Conservation (phyloP, 37 sponge, comb jelly and placozoan genomes). For the Halisarca cf. caerulea region DNA sequence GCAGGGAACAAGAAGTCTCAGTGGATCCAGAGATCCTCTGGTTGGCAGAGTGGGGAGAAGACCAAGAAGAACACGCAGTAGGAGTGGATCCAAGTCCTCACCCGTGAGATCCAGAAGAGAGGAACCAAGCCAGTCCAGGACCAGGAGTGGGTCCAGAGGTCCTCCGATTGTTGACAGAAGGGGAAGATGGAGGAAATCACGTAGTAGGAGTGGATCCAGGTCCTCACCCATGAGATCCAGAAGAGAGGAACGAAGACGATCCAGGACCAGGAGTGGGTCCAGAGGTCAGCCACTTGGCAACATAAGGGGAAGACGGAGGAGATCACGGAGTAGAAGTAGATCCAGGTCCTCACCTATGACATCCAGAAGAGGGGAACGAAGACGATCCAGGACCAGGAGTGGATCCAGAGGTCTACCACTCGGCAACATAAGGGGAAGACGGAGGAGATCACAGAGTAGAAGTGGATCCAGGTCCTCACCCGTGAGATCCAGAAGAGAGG, state of each 20-base stretch:
- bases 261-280: conserved; percentile 1
- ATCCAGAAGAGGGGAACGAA: not conserved
- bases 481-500: conserved; percentile 3
- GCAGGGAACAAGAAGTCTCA: not conserved
- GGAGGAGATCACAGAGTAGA: not conserved
- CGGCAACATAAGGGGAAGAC: no score
- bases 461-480: not conserved
- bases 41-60: no score
- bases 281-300: not conserved
- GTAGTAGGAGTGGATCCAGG: not conserved
- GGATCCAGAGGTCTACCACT: not conserved
- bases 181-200: not conserved
- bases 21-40: no score
- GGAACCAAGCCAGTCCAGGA: not conserved
- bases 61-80: not conserved
- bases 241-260: not conserved
- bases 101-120: conserved; percentile 5
- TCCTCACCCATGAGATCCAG: not conserved
- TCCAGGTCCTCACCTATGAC: not conserved
- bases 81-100: not conserved
- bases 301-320: not conserved
- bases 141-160: not conserved
- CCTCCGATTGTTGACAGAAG: not conserved
- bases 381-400: no score
- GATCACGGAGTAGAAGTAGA: not conserved